Conservation (phyloP, 2,113 vertebrate genomes). For the Theropithecus gelada region DNA sequence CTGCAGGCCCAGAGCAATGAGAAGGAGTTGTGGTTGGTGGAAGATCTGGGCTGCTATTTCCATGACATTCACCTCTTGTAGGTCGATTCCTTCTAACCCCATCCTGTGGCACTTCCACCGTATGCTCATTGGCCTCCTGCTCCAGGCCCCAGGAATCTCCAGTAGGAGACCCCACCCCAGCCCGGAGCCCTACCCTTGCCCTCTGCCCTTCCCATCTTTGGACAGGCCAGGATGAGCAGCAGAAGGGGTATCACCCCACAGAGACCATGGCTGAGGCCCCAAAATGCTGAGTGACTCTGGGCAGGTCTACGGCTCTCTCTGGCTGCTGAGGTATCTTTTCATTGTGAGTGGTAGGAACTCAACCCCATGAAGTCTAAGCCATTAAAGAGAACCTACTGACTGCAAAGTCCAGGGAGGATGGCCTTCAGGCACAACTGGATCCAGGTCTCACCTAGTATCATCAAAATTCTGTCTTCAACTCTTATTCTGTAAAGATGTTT, state of each 20-base stretch:
- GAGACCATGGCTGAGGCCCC: not conserved
- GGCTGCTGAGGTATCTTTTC: not conserved
- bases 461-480: not conserved
- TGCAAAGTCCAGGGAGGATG: not conserved
- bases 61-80: conserved; percentile 81
- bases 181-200: not conserved
- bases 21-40: conserved; percentile 72
- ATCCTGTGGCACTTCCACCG: not conserved
- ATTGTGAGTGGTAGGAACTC: not conserved
- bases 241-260: too few relatives aligned
- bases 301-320: not conserved
- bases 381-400: not conserved
- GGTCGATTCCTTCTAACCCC: not conserved
- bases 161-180: not conserved
- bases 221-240: not conserved
- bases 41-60: conserved; percentile 75
- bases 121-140: not conserved
- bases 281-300: not conserved
- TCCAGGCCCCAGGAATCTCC: not conserved
- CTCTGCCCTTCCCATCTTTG: not conserved
- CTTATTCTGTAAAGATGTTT: not conserved
- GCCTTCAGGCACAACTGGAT: not conserved
- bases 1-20: conserved; percentile 74
- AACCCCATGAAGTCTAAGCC: too few relatives aligned
- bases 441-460: not conserved